phyloP scores from a whole-genome alignment of 2,888 invertebrate species.

The Parelbella ahira region DNA sequence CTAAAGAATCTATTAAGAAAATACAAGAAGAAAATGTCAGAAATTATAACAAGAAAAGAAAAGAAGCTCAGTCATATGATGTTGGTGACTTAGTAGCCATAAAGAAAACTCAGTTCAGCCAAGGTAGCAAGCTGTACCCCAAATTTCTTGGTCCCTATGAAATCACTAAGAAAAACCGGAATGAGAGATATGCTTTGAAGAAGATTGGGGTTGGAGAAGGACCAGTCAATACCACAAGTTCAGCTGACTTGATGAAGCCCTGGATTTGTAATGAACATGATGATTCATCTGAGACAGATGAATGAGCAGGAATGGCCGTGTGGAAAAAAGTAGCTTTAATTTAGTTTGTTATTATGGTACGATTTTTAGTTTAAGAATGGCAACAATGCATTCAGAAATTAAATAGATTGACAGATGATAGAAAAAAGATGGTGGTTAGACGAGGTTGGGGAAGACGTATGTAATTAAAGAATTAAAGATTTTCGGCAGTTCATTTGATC shows the following conservation, averaged over 20 bases:
- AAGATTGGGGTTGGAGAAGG: slow-evolving; percentile 22
- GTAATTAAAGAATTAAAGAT: too few species aligned
- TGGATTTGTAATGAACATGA: slow-evolving; percentile 10
- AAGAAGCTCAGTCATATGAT: slow-evolving; percentile 26
- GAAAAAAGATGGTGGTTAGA: too few species aligned
- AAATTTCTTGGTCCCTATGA: slow-evolving; percentile 33
- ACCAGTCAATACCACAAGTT: slow-evolving; percentile 19
- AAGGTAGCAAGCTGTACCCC: slow-evolving; percentile 28
- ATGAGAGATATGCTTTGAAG: slow-evolving; percentile 29
- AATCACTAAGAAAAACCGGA: slow-evolving; percentile 23
- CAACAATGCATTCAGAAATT: too few species aligned
- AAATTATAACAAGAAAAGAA: slow-evolving; percentile 32
- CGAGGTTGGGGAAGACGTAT: too few species aligned
- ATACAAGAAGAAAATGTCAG: slow-evolving; percentile 27
- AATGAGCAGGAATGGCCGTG: slow-evolving; percentile 28
- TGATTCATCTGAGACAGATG: slow-evolving; percentile 29
- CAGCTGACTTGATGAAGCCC: slow-evolving; percentile 27
- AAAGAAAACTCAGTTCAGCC: slow-evolving; percentile 32
- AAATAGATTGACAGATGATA: too few species aligned
- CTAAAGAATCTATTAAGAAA: slow-evolving; percentile 22
- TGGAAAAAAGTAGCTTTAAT: slow-evolving; percentile 12
- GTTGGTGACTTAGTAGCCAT: slow-evolving; percentile 34
- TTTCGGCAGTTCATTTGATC: too few species aligned
- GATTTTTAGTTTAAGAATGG: too few species aligned
- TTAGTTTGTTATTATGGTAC: too few species aligned